phyloP scores from a whole-genome alignment of 2,888 invertebrate genomes.

The Eucera pruinosa region DNA sequence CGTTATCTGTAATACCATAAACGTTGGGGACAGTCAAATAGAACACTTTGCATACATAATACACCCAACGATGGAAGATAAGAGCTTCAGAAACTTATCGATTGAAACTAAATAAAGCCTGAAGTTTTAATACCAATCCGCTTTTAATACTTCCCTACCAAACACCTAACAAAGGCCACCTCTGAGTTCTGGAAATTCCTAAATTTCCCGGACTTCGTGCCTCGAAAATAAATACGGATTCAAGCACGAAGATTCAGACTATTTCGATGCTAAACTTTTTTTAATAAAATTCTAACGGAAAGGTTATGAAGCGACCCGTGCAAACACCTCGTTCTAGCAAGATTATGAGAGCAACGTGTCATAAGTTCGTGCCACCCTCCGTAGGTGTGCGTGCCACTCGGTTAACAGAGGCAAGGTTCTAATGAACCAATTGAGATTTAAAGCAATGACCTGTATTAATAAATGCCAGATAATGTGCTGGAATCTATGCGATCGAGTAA shows the following conservation, averaged over 20 bases:
- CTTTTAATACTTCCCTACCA: neutral
- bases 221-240: neutral
- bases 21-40: no score
- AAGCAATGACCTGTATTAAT: slow-evolving; percentile 75
- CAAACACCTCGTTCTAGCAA: slow-evolving; percentile 1
- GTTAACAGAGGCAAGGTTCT: slow-evolving; percentile 22
- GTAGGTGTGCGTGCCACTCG: neutral
- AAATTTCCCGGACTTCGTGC: no score
- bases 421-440: slow-evolving; percentile 44
- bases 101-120: neutral
- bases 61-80: neutral
- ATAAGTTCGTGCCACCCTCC: neutral
- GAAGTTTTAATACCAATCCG: neutral
- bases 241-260: neutral
- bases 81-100: neutral
- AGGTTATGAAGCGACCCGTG: slow-evolving; percentile 53
- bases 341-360: slow-evolving; percentile 17
- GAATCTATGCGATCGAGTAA: slow-evolving; percentile 49
- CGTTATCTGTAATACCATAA: no score
- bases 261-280: slow-evolving; percentile 16
- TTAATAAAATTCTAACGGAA: slow-evolving; percentile 46
- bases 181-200: no score
- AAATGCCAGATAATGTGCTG: slow-evolving; percentile 67
- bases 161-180: neutral
- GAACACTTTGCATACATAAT: neutral